A percentile compares a stretch with the other conserved stretches of the same genome.
These are phyloP conservation scores for Antechinus stuartii DNA, from an alignment of 2,113 vertebrate species.

Conservation along the genomic window DNA sequence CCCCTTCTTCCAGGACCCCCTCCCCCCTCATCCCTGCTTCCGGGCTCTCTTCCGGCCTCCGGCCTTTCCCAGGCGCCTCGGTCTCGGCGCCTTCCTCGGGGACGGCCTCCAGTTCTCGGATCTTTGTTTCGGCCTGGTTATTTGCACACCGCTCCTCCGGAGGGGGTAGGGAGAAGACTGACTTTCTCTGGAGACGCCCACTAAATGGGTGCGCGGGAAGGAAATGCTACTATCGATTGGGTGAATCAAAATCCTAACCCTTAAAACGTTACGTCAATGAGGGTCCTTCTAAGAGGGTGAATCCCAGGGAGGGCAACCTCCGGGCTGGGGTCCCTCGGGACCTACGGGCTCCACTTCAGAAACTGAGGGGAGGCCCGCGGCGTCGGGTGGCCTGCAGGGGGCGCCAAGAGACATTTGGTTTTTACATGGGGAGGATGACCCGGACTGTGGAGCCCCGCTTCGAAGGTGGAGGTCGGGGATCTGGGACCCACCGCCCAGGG, in stretches of 20 bases:
- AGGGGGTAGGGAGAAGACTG: not conserved
- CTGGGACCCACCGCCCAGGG: not conserved
- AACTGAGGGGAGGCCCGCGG: not conserved
- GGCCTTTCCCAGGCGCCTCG: no score
- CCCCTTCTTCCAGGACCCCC: no score
- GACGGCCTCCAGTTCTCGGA: no score
- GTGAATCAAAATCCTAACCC: not conserved
- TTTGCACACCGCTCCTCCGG: not conserved
- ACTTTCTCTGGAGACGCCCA: no score
- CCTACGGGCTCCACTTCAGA: not conserved
- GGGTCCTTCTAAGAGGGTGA: no score
- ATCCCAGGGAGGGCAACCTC: not conserved
- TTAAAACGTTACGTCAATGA: not conserved
- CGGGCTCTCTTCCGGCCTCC: no score
- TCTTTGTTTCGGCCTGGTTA: no score
- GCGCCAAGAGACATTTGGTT: not conserved
- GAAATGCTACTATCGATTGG: not conserved
- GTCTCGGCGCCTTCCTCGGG: no score
- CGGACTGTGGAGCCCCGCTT: not conserved
- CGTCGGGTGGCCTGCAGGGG: not conserved
- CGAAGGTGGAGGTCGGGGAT: not conserved
- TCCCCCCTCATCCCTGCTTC: no score
- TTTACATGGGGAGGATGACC: not conserved
- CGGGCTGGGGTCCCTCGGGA: not conserved
- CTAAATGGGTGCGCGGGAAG: no score